phyloP scores from a whole-genome alignment of 1,140 invertebrate genomes.

The Helicorthomorpha holstii region DNA sequence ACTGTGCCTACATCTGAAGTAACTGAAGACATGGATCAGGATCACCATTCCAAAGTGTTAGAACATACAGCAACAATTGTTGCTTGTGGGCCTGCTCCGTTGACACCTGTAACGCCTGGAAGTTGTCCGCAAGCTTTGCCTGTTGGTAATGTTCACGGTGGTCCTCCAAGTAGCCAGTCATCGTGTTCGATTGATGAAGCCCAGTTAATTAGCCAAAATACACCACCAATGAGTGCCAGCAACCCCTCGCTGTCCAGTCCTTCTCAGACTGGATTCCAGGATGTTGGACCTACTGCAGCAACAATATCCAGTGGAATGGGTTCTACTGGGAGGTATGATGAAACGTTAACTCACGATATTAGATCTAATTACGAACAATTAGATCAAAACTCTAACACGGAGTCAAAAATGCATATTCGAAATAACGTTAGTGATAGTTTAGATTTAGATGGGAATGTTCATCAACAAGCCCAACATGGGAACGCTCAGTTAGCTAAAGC shows the following conservation, averaged over 20 bases:
- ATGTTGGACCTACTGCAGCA: neutral
- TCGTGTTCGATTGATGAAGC: slow-evolving; percentile 5
- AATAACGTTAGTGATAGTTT: slow-evolving; percentile 20
- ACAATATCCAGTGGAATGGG: neutral
- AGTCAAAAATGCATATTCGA: slow-evolving; percentile 25
- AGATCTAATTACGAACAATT: slow-evolving; percentile 18
- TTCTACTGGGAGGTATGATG: slow-evolving; percentile 12
- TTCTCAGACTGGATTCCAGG: neutral
- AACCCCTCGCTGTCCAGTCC: slow-evolving; percentile 4
- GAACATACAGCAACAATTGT: slow-evolving; percentile 1
- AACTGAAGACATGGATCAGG: neutral
- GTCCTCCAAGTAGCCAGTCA: slow-evolving; percentile 8
- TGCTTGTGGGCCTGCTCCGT: slow-evolving; percentile 7
- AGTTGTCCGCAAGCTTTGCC: slow-evolving; percentile 4
- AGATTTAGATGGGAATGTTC: neutral
- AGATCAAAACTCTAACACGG: slow-evolving; percentile 7
- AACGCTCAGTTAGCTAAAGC: slow-evolving; percentile 1
- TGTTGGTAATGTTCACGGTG: neutral
- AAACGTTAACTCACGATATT: slow-evolving; percentile 15
- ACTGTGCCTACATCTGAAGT: neutral
- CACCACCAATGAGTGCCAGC: slow-evolving; percentile 7
- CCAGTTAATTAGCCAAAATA: slow-evolving; percentile 4
- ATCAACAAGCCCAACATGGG: neutral
- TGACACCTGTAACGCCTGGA: slow-evolving; percentile 7
- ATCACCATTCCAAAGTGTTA: neutral